Conservation (phyloP, 2,113 vertebrate species). For the Triplophysa siluroides region DNA sequence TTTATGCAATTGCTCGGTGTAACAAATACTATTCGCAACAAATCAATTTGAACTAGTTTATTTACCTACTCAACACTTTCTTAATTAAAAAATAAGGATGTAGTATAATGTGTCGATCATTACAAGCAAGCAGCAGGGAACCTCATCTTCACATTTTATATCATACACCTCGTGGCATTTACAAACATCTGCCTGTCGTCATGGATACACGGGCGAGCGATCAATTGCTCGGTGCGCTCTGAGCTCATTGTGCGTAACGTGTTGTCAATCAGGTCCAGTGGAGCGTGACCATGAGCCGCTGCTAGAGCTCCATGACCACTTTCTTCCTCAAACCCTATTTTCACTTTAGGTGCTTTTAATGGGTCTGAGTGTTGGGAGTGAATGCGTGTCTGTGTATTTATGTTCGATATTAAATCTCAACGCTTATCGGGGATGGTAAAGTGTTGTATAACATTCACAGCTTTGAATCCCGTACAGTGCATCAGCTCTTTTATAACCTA, state of each 20-base stretch:
- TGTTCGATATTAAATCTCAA: slow-evolving; percentile 5
- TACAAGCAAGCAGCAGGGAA: slow-evolving; percentile 6
- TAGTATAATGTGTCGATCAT: not conserved
- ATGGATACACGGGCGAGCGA: slow-evolving; percentile 67
- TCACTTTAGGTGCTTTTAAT: slow-evolving; percentile 7
- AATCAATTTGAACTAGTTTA: not conserved
- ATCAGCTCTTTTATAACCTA: no score
- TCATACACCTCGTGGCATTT: slow-evolving; percentile 9
- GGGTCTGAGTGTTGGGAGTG: not conserved
- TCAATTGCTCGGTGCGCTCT: slow-evolving; percentile 61
- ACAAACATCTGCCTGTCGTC: slow-evolving; percentile 61
- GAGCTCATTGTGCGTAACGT: slow-evolving; percentile 53
- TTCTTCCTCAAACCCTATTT: not conserved
- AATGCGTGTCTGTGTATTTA: slow-evolving; percentile 9
- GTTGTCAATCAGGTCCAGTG: slow-evolving; percentile 63
- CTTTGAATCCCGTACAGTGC: no score
- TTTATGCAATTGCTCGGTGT: no score
- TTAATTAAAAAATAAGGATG: not conserved
- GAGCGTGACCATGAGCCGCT: slow-evolving; percentile 61
- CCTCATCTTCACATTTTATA: slow-evolving; percentile 5
- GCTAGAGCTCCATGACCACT: not conserved
- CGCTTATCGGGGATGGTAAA: not conserved
- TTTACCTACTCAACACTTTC: not conserved
- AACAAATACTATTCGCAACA: no score
- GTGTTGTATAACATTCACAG: no score